These are phyloP conservation scores for Mormyrops boulengeri DNA, from an alignment of 2,797 vertebrate genomes.

Conservation along the genomic window DNA sequence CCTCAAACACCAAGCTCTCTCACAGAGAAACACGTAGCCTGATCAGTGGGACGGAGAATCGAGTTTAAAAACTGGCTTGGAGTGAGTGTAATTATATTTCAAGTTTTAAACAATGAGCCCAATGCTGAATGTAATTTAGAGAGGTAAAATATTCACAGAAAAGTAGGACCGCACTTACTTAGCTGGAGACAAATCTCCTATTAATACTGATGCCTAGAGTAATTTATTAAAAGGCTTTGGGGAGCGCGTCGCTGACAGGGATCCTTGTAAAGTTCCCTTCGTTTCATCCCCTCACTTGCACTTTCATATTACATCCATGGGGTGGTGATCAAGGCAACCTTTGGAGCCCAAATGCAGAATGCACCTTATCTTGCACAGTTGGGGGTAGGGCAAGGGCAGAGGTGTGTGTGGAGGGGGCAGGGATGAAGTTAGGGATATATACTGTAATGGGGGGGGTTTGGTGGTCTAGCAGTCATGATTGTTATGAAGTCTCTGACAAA, in stretches of 20 bases:
- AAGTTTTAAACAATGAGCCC: neutral
- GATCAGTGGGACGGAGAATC: neutral
- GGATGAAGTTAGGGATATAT: neutral
- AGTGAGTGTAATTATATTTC: neutral
- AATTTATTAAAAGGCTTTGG: slow-evolving; percentile 10
- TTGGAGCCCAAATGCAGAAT: neutral
- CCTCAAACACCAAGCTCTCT: neutral
- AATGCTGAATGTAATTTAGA: slow-evolving; percentile 10
- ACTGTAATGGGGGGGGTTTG: neutral
- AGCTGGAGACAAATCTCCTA: slow-evolving; percentile 20
- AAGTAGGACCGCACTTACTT: neutral
- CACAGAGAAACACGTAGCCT: neutral
- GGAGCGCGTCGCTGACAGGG: neutral
- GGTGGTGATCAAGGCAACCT: slow-evolving; percentile 20
- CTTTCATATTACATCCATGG: slow-evolving; percentile 16
- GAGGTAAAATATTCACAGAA: neutral
- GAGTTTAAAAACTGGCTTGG: neutral
- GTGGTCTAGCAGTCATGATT: neutral
- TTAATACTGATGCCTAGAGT: slow-evolving; percentile 8
- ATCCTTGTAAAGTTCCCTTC: neutral
- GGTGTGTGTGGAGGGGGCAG: neutral
- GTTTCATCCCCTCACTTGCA: neutral
- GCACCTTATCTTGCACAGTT: neutral
- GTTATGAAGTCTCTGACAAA: neutral
- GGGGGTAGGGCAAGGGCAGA: neutral